Base-by-base conservation (phyloP, 2,797 vertebrate species). In the Scomberomorus guttatus region DNA sequence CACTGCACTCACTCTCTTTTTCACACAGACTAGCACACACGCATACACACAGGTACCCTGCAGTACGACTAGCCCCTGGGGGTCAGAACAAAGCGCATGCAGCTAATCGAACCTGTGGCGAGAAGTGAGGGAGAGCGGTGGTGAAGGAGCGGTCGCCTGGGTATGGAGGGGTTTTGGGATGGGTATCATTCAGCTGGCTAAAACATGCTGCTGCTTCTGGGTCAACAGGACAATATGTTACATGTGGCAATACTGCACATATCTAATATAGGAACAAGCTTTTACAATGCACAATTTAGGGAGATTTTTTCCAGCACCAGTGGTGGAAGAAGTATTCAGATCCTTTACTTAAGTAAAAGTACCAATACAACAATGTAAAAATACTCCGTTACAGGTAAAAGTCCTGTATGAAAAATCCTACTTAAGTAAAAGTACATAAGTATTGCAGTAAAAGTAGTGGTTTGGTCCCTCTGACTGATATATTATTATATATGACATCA, bases 21-120 rank as follows among this genome's bases (percentile, higher is more conserved):
- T 73, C 48, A 58, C 27, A 57, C 74, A 51, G 58, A 51, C 39
- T 65, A 57, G 42, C 27, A 59, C 62, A 58, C n/a, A 55, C 13
- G 10, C 50, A 58, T 51, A 73, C 65, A 70, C 54, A 51, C 56
- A 79, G 77, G 82, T 80, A 70, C 67, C 25, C 57, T 72, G 77
- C 75, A 87, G 74, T 52, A 81, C 66, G 51, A 89, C 64, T 48
- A 73, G 74, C 87, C 85, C 62, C 80, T 15, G 86, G 89, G 88
- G 81, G 71, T 68, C 73, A 75, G 88, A 90, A 91, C 90, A 90
- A 90, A 92, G 87, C 32, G 10, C 67, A 66, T 17, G 72, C 81
- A 69, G 69, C 84, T 90, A 89, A 91, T 90, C 71, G 51, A 87
- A 89, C 85, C 78, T 84, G 72, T 79, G 76, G 85, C 10, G 48